phyloP scores from a whole-genome alignment of 2,888 invertebrate species.

The Tenthredo scrophulariae region DNA sequence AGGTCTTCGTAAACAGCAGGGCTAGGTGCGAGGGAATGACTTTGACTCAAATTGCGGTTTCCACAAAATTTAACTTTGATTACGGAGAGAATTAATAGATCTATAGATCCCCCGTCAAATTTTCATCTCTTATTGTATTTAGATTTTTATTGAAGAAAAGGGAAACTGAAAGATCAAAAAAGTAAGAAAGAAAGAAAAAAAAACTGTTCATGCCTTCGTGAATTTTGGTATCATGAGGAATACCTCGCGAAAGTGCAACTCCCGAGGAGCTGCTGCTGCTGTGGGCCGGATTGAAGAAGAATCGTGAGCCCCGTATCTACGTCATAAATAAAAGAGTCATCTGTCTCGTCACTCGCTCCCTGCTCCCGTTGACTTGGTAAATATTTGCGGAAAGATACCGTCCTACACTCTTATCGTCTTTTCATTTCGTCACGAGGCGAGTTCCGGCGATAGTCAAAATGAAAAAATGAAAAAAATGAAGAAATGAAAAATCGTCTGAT shows the following conservation, averaged over 20 bases:
- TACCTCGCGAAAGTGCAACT: neutral
- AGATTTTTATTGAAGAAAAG: too few species aligned
- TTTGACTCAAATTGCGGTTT: conserved; percentile 39
- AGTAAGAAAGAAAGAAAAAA: too few species aligned
- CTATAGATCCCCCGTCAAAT: neutral
- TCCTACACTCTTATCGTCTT: conserved; percentile 11
- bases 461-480: neutral
- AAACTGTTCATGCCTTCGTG: too few species aligned
- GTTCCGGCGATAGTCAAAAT: neutral
- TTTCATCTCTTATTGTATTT: too few species aligned
- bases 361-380: conserved; percentile 72
- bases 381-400: conserved; percentile 67
- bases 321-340: conserved; percentile 17
- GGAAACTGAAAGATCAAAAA: too few species aligned
- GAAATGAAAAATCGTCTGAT: too few species aligned
- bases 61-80: conserved; percentile 21
- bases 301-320: neutral
- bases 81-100: neutral
- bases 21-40: conserved; percentile 42
- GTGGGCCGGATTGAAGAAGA: neutral
- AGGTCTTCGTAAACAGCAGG: conserved; percentile 32
- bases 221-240: too few species aligned
- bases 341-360: conserved; percentile 39
- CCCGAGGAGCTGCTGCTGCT: neutral
- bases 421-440: conserved; percentile 5